phyloP scores from a whole-genome alignment of 2,888 invertebrate species.

The Oxytorus armatus region DNA sequence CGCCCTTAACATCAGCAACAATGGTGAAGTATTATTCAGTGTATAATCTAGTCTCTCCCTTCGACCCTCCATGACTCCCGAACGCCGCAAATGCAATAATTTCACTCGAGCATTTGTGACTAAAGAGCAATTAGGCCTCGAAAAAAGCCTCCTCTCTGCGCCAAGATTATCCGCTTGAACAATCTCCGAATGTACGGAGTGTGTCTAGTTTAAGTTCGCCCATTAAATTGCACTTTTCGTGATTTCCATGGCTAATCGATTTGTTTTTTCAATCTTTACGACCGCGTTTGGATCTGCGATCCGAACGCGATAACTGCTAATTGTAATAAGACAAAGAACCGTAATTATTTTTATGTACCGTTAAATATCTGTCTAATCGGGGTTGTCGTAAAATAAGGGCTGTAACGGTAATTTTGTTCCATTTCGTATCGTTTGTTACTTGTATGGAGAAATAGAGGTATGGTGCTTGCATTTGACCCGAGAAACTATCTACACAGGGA shows the following conservation, averaged over 20 bases:
- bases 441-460: too few species aligned
- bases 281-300: not conserved
- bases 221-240: conserved; percentile 26
- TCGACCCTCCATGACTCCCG: conserved; percentile 63
- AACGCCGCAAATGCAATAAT: conserved; percentile 75
- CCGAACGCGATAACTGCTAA: not conserved
- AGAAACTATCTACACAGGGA: too few species aligned
- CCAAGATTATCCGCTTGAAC: conserved; percentile 57
- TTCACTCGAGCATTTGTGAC: conserved; percentile 74
- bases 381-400: not conserved
- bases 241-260: conserved; percentile 4
- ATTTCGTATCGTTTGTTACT: too few species aligned
- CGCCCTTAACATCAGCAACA: conserved; percentile 79
- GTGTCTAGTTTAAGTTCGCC: conserved; percentile 12
- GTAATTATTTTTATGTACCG: not conserved
- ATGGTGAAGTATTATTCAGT: conserved; percentile 80
- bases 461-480: too few species aligned
- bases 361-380: not conserved
- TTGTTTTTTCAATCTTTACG: not conserved
- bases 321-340: not conserved
- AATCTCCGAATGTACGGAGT: conserved; percentile 35
- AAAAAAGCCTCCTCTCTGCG: conserved; percentile 64
- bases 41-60: conserved; percentile 62
- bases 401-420: not conserved
- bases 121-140: conserved; percentile 77